Evolutionary conservation across 2,113 vertebrate species (phyloP), one percentile per base, ranked within the genome.

Genomic region (Grus americana): DNA sequence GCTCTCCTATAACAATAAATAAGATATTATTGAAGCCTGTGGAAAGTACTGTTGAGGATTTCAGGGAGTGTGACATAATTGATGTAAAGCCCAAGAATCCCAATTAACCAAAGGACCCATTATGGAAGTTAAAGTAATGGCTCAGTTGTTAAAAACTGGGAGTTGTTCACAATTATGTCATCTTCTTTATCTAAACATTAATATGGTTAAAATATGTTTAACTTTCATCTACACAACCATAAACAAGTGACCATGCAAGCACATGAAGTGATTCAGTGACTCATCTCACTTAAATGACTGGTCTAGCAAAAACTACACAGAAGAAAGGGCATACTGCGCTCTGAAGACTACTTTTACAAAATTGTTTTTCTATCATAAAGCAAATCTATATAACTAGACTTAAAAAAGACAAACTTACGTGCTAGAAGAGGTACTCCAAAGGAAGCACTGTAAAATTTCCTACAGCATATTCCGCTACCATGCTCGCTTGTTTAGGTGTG

Each of bases 1-100:
- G 59, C 65, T 93, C 47, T 91, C 42, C 75, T 88, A 54, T n/a
- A 86, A 88, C 89, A 97, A 95, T 74, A 97, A 97, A 90, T 74
- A 97, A 62, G 36, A 72, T 83, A 73, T 54, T 66, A 54, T 12
- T 91, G 46, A 75, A 40, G 16, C 59, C 68, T 88, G 30, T 76
- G 46, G 84, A 91, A 96, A 97, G 49, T 17, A 80, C 44, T 59
- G 12, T 16, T 75, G 44, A 96, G 72, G 93, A 94, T 87, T 92
- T 92, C 83, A 87, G 86, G 47, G 34, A 90, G 23, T 12, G 22
- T 19, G 21, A 40, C 14, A 67, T 26, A 71, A 84, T 1, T 38
- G 20, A 91, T 3, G 4, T 62, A 63, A 91, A 66, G 71, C 38
- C 34, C 0, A 4, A 92, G 61, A 76, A 36, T 12, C 12, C 11